Evolutionary conservation across 2,888 invertebrate species (phyloP), one percentile per base, ranked within the genome.

Genomic region (Tolmerus cingulatus): DNA sequence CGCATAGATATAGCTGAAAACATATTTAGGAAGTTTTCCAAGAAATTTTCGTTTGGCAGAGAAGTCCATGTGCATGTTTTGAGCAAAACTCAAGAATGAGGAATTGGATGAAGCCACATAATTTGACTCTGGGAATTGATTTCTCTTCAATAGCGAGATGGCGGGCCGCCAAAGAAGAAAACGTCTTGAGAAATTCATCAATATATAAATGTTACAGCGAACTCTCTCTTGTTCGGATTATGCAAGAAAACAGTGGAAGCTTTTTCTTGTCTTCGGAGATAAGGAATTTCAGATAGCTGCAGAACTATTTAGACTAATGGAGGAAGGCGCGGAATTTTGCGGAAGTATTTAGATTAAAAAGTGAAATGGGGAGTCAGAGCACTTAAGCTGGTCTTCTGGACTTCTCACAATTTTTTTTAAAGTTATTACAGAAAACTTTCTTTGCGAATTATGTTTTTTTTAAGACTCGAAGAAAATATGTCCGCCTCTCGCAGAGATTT

Each of bases 111-210:
- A 43, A 78, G 40, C 23, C 78, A 78, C 40, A 78, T 78, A 78
- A 78, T 78, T 78, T 78, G 77, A 78, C 19, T 78, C 19, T 78
- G 57, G 30, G 77, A 78, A 78, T 78, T 78, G 78, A 78, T 78
- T 78, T 78, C 46, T 43, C 23, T 78, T 78, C 78, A 78, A 78
- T 78, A 78, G 12, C 78, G 78, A 78, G 7, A 78, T 78, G 78
- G 78, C 78, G 37, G 16, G 14, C 14, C 43, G 78, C 78, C 78
- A 78, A 78, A 78, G 78, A 40, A n/a, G 43, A 78, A n/a, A n/a
- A 43, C 37, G 19, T 78, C 78, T 78, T 34, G 23, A 78, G 78
- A 43, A 34, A 78, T 78, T 78, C 43, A 78, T 78, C 40, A 78
- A 78, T 66, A 51, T 51, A 51, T 51, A 66, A 23, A 66, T 66